Conservation (phyloP, 2,113 vertebrate genomes). For the Accipiter virgatus region DNA sequence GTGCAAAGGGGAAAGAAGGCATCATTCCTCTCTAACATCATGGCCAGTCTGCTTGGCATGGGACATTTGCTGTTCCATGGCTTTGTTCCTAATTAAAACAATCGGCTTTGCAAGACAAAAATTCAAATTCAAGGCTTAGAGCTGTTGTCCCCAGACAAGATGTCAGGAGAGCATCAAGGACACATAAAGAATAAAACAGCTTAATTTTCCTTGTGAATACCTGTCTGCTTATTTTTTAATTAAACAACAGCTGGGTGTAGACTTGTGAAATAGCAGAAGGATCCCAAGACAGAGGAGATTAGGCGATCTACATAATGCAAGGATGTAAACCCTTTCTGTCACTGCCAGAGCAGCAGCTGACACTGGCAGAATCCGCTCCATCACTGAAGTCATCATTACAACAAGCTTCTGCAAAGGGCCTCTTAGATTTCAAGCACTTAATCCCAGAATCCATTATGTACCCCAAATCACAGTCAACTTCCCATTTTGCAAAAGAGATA, state of each 20-base stretch:
- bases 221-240: constrained; percentile 27
- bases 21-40: neutral
- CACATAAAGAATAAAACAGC: neutral
- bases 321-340: neutral
- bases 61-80: neutral
- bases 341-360: fast-evolving
- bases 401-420: neutral
- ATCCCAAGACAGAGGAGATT: neutral
- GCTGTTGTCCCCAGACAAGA: neutral
- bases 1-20: neutral
- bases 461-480: neutral
- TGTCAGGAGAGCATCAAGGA: neutral
- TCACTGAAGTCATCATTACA: neutral
- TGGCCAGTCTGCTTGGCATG: neutral
- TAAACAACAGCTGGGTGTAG: neutral
- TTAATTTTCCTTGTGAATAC: neutral
- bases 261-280: neutral
- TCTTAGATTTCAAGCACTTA: neutral
- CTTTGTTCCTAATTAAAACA: neutral
- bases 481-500: neutral
- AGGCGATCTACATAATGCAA: neutral
- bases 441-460: neutral
- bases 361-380: neutral
- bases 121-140: neutral
- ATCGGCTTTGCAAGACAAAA: neutral